A percentile compares a stretch with the other conserved stretches of the same genome.
phyloP scores from a whole-genome alignment of 2,888 invertebrate species.

The Drosophila ezoana region DNA sequence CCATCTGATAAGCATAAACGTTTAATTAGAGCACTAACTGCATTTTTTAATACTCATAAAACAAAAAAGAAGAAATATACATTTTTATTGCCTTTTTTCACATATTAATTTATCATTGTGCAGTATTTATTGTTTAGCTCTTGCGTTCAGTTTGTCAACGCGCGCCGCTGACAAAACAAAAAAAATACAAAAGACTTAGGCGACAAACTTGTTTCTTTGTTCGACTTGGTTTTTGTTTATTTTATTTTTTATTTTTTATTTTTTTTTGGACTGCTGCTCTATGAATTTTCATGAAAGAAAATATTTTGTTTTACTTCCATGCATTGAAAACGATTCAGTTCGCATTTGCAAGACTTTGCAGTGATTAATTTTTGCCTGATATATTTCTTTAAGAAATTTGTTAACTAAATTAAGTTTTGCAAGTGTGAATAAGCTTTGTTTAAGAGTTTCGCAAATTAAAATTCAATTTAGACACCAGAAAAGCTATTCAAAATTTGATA shows the following conservation, averaged over 20 bases:
- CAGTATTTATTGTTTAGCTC: slow-evolving; percentile 39
- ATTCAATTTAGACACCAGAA: not conserved
- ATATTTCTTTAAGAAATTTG: not conserved
- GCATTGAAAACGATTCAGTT: slow-evolving; percentile 21
- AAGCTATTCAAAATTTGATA: not conserved
- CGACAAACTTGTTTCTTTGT: slow-evolving; percentile 70
- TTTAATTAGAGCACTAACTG: slow-evolving; percentile 73
- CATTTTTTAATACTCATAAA: slow-evolving; percentile 28
- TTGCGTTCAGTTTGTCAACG: slow-evolving; percentile 34
- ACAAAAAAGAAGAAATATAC: not conserved
- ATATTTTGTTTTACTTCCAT: slow-evolving; percentile 37
- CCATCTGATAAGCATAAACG: slow-evolving; percentile 64
- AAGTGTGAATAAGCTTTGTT: not conserved
- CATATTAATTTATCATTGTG: slow-evolving; percentile 66
- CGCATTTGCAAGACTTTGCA: slow-evolving; percentile 1
- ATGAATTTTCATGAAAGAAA: slow-evolving; percentile 52
- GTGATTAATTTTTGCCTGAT: slow-evolving; percentile 21
- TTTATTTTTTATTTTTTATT: no score
- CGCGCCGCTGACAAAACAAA: slow-evolving; percentile 39
- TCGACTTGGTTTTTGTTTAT: not conserved
- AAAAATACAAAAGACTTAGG: slow-evolving; percentile 74
- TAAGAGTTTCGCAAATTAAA: not conserved
- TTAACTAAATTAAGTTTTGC: not conserved
- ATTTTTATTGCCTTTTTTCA: slow-evolving; percentile 48
- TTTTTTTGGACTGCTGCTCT: not conserved